These are phyloP conservation scores for Calephelis virginiensis DNA, from an alignment of 1,140 invertebrate genomes.

Conservation along the genomic window DNA sequence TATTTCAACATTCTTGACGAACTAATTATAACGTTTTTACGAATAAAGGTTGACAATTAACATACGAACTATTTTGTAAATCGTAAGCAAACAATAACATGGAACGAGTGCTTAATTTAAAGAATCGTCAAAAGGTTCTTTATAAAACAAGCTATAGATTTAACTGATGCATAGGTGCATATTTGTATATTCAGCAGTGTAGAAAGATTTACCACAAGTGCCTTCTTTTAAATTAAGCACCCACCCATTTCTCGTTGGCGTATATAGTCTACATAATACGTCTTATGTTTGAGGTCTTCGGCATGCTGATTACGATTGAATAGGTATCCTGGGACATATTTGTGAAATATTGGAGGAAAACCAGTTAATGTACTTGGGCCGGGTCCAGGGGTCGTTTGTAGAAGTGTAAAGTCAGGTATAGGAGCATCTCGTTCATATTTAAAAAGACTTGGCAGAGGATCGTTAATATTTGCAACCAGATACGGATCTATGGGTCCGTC, in stretches of 20 bases:
- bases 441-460: slow-evolving; percentile 59
- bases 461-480: slow-evolving; percentile 40
- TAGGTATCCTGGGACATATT: slow-evolving; percentile 68
- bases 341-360: slow-evolving; percentile 70
- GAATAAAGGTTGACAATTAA: neutral
- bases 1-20: slow-evolving; percentile 7
- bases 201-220: slow-evolving; percentile 27
- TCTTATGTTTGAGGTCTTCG: slow-evolving; percentile 69
- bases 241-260: slow-evolving; percentile 73
- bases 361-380: slow-evolving; percentile 63
- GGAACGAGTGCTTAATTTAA: slow-evolving; percentile 67
- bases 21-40: slow-evolving; percentile 6
- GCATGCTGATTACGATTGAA: slow-evolving; percentile 65
- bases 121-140: slow-evolving; percentile 53
- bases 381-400: slow-evolving; percentile 50
- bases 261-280: slow-evolving; percentile 74
- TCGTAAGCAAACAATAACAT: slow-evolving; percentile 59
- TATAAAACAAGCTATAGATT: slow-evolving; percentile 18
- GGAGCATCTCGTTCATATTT: slow-evolving; percentile 67
- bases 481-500: slow-evolving; percentile 64
- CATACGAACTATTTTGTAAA: slow-evolving; percentile 29
- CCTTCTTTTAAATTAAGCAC: slow-evolving; percentile 71
- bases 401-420: slow-evolving; percentile 57
- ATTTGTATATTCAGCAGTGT: slow-evolving; percentile 12
- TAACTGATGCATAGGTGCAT: slow-evolving; percentile 22